phyloP scores from a whole-genome alignment of 2,113 vertebrate species.

The Microtus pennsylvanicus region DNA sequence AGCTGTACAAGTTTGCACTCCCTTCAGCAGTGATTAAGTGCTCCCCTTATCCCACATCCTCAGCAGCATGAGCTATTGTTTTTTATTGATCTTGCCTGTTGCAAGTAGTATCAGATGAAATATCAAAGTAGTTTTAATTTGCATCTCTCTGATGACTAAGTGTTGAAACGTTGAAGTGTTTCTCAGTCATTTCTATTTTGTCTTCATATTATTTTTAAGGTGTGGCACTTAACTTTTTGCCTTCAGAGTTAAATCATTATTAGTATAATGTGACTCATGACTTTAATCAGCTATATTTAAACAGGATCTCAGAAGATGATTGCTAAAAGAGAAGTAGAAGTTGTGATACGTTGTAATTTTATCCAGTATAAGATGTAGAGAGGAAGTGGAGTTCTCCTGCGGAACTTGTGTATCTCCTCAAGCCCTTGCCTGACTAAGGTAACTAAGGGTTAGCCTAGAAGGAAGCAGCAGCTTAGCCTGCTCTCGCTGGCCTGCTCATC shows the following conservation, averaged over 20 bases:
- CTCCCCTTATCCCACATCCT: not conserved
- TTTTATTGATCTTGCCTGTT: not conserved
- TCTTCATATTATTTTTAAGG: constrained; percentile 15
- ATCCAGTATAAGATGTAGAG: not conserved
- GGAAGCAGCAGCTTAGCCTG: not conserved
- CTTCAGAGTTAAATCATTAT: constrained; percentile 39
- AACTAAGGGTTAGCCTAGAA: not conserved
- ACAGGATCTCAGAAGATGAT: not conserved
- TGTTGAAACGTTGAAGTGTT: not conserved
- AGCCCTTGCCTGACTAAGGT: not conserved
- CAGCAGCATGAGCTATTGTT: not conserved
- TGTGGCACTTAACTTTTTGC: not conserved
- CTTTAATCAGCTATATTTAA: not conserved
- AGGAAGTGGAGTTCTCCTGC: not conserved
- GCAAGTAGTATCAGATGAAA: not conserved
- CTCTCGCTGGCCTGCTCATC: not conserved
- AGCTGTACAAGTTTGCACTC: not conserved
- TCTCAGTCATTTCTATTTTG: not conserved
- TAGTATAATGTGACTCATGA: not conserved
- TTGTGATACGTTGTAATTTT: not conserved
- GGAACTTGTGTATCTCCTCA: not conserved
- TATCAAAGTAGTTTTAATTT: not conserved
- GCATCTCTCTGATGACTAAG: not conserved
- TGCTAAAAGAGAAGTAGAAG: not conserved
- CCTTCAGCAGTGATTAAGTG: not conserved